Percentiles rank a stretch among this genome's conserved stretches.
Conservation (phyloP, 1,140 invertebrate genomes). For the Radopholus similis region DNA sequence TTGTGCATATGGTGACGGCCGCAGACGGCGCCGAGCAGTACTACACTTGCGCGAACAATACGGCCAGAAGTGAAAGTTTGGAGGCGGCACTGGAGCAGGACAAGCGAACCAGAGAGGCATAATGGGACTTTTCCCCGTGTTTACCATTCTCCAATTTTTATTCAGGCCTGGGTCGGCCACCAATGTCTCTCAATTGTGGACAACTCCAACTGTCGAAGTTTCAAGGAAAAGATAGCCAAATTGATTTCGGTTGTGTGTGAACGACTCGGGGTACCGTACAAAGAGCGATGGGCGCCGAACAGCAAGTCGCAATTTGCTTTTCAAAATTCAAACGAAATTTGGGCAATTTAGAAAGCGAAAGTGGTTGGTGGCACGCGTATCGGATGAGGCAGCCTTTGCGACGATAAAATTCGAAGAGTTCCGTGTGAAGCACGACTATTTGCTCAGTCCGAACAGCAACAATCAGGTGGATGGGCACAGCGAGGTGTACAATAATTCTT, state of each 20-base stretch:
- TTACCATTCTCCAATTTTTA: not conserved
- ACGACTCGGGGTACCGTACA: constrained; percentile 86
- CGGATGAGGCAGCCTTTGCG: constrained; percentile 70
- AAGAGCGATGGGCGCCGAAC: constrained; percentile 81
- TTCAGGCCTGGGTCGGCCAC: constrained; percentile 76
- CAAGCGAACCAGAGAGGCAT: constrained; percentile 76
- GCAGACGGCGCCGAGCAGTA: constrained; percentile 95
- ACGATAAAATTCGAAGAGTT: constrained; percentile 83
- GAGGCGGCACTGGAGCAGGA: constrained; percentile 78
- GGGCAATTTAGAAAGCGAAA: constrained; percentile 50
- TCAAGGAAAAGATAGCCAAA: constrained; percentile 89
- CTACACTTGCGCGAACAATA: constrained; percentile 77
- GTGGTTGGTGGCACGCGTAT: constrained; percentile 43
- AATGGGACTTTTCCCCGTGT: not conserved
- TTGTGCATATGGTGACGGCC: constrained; percentile 69
- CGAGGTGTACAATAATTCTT: constrained; percentile 2
- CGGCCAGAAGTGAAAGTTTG: constrained; percentile 71
- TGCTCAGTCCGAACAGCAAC: constrained; percentile 72
- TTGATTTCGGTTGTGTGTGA: constrained; percentile 87
- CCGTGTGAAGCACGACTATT: constrained; percentile 91
- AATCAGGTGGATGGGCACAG: constrained; percentile 5
- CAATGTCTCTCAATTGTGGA: constrained; percentile 99
- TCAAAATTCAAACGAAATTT: constrained; percentile 74
- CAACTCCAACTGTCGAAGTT: constrained; percentile 79
- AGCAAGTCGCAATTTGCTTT: too few relatives aligned